Evolutionary conservation across 2,888 invertebrate genomes (phyloP).

Genomic region (Agrotis exclamationis): DNA sequence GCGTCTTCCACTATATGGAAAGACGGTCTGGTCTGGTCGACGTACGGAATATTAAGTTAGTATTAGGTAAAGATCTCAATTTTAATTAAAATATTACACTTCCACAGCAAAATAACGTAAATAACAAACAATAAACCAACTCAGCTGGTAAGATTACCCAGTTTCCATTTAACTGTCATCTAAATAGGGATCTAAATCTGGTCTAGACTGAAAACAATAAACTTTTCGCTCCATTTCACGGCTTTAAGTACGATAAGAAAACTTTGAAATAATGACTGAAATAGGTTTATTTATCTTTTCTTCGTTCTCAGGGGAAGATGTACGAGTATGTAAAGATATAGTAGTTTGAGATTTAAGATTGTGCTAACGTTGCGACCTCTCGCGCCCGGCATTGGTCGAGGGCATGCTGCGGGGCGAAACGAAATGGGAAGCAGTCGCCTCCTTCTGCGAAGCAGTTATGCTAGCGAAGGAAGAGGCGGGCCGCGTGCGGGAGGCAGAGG

Average conservation of each 20-base stretch:
- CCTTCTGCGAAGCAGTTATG: too few relatives aligned
- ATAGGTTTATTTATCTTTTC: constrained; percentile 32
- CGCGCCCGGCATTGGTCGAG: too few relatives aligned
- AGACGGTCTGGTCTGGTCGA: too few relatives aligned
- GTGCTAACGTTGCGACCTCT: constrained; percentile 8
- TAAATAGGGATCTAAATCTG: constrained; percentile 54
- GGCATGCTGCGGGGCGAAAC: too few relatives aligned
- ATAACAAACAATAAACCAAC: constrained; percentile 39
- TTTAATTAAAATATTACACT: too few relatives aligned
- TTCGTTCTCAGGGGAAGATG: constrained; percentile 11
- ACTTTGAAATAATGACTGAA: constrained; percentile 50
- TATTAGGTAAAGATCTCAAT: too few relatives aligned
- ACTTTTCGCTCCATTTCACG: constrained; percentile 47
- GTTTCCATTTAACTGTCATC: constrained; percentile 52
- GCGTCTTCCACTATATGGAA: too few relatives aligned
- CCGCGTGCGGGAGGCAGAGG: too few relatives aligned
- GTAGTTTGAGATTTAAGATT: constrained; percentile 20
- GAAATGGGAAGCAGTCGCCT: too few relatives aligned
- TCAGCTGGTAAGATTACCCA: constrained; percentile 26
- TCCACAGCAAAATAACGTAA: too few relatives aligned
- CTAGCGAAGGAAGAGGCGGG: too few relatives aligned
- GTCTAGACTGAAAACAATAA: constrained; percentile 59
- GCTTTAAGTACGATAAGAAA: constrained; percentile 42
- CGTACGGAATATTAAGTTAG: too few relatives aligned
- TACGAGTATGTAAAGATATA: constrained; percentile 15